Conservation (phyloP, 2,797 vertebrate species). For the Darevskia mixta region DNA sequence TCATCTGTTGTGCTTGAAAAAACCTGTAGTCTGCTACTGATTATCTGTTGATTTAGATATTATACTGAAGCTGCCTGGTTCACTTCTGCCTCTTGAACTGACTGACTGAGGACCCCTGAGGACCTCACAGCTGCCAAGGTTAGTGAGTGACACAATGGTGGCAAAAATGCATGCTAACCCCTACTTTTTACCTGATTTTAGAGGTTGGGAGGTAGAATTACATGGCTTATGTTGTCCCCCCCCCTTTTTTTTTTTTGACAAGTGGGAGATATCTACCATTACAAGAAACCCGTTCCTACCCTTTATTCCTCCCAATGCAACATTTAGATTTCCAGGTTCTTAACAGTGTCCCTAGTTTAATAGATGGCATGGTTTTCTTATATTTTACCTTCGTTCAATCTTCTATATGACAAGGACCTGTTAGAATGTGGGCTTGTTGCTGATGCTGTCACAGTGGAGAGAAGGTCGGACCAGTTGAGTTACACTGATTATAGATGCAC, state of each 20-base stretch:
- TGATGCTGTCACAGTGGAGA: neutral
- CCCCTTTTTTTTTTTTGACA: neutral
- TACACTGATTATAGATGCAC: neutral
- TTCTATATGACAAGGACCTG: neutral
- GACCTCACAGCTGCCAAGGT: neutral
- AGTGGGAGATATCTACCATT: no score
- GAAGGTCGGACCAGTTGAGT: neutral
- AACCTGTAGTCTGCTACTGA: neutral
- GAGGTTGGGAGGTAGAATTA: no score
- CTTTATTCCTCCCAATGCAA: neutral
- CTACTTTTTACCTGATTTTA: neutral
- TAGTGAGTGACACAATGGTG: neutral
- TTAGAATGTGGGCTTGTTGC: neutral
- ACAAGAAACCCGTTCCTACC: no score
- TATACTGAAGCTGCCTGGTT: neutral
- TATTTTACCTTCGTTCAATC: neutral
- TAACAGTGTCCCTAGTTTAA: neutral
- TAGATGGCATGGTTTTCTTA: neutral
- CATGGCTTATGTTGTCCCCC: neutral
- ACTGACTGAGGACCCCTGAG: neutral
- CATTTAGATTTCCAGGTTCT: neutral
- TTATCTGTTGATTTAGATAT: neutral
- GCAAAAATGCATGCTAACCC: neutral
- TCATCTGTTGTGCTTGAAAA: constrained; percentile 8
- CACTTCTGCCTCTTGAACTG: neutral